Base-by-base conservation (phyloP, 2,888 invertebrate species). In the Atherix ibis region DNA sequence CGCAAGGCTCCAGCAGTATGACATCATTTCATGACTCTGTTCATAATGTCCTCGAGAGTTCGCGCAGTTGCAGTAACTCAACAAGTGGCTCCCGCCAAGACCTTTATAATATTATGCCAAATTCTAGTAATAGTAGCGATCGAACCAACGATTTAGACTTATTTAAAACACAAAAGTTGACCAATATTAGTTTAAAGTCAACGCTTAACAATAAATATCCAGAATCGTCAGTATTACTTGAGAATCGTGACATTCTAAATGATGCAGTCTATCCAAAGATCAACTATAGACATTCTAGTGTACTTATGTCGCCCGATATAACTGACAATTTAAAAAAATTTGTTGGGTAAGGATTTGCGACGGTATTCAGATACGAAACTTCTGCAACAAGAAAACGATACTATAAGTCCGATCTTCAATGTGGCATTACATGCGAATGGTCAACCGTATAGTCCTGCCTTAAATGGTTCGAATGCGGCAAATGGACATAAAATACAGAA, bases 1-100 rank as follows among this genome's bases (percentile, higher is more conserved):
- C 56, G 18, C 61, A 59, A 40, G 59, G 61, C n/a, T 60, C 60
- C 15, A 61, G 60, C 38, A 59, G 59, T 40, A 58, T 60, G 60
- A 60, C 61, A 34, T 60, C 59, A 34, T 61, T 61, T 43, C 59
- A 60, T 38, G 61, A 60, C 43, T 59, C 59, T 35, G 54, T 58
- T 40, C 61, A 61, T 43, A 61, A 61, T 44, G 58, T 58, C 27
- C 58, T 39, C 16, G 34, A 60, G 46, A 56, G 56, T 35, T 58
- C 58, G 26, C 48, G 52, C 37, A 52, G 53, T 36, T 54, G 57
- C 30, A 56, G 56, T 40, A 56, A 54, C 36, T 59, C 59, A n/a
- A 52, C 53, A 16, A 55, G 52, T 38, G 55, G 57, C 29, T 59
- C 60, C 5, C 50, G 54, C 4, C 58, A 58, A 37, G 56, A 59